A percentile compares a stretch with the other conserved stretches of the same genome.
Conservation (phyloP, 2,113 vertebrate species). For the Hydrochoerus hydrochaeris region DNA sequence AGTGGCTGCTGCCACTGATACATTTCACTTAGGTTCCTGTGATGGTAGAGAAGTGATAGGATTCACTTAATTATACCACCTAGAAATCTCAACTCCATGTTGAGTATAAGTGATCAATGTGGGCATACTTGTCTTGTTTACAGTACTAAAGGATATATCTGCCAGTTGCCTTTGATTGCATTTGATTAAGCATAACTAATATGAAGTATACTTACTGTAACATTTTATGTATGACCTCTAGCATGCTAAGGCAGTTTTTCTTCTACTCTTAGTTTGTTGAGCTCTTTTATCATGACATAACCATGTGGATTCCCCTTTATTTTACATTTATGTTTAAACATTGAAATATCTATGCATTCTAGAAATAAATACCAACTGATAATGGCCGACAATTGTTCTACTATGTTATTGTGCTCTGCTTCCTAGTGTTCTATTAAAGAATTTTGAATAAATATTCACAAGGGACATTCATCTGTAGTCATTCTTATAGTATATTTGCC, state of each 20-base stretch:
- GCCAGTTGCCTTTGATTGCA: neutral
- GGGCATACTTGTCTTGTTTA: neutral
- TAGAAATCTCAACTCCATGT: neutral
- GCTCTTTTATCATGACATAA: neutral
- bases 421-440: neutral
- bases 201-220: neutral
- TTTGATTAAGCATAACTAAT: neutral
- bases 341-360: neutral
- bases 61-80: neutral
- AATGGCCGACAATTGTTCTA: neutral
- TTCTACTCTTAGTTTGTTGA: neutral
- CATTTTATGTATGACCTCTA: neutral
- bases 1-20: too few relatives aligned
- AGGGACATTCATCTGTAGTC: neutral
- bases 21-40: too few relatives aligned
- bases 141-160: neutral
- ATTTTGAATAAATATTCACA: conserved; percentile 14
- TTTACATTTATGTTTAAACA: neutral
- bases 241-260: neutral
- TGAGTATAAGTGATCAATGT: neutral
- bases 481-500: neutral
- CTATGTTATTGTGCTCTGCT: neutral
- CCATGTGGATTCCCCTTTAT: neutral
- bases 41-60: too few relatives aligned
- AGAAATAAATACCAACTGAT: neutral